phyloP scores from a whole-genome alignment of 2,797 vertebrate genomes.

The Neosilurus hyrtlii region DNA sequence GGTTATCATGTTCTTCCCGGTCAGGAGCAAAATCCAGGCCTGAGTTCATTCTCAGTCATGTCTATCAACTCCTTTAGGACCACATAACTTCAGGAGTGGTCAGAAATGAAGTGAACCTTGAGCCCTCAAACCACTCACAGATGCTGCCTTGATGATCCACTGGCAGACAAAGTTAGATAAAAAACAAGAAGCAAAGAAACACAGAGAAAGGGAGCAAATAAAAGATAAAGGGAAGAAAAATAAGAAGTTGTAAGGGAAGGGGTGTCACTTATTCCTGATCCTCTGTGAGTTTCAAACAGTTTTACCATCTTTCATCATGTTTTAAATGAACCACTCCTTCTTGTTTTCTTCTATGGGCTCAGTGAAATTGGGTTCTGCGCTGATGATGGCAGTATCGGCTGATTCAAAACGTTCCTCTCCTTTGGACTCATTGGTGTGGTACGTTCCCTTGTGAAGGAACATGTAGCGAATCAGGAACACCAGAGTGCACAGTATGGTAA shows the following conservation, averaged over 20 bases:
- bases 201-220: background rate
- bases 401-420: conserved; percentile 81
- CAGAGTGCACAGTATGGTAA: conserved; percentile 95
- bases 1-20: conserved; percentile 8
- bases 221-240: conserved; percentile 2
- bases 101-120: conserved; percentile 6
- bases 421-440: conserved; percentile 98
- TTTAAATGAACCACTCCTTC: conserved; percentile 98
- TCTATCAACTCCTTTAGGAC: conserved; percentile 5
- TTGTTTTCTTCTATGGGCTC: conserved; percentile 98
- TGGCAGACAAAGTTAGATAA: background rate
- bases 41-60: too few species aligned
- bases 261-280: background rate
- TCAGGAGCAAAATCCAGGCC: too few species aligned
- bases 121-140: background rate
- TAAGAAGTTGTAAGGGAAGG: conserved; percentile 2
- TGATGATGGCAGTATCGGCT: conserved; percentile 90
- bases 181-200: conserved; percentile 17
- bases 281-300: conserved; percentile 42
- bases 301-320: conserved; percentile 31
- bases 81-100: background rate
- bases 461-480: conserved; percentile 99
- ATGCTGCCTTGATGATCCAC: background rate
- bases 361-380: conserved; percentile 90
- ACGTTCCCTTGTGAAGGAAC: conserved; percentile 99